Evolutionary conservation across 2,797 vertebrate genomes (phyloP), one percentile per base, ranked within the genome.

Genomic region (Molossus molossus): DNA sequence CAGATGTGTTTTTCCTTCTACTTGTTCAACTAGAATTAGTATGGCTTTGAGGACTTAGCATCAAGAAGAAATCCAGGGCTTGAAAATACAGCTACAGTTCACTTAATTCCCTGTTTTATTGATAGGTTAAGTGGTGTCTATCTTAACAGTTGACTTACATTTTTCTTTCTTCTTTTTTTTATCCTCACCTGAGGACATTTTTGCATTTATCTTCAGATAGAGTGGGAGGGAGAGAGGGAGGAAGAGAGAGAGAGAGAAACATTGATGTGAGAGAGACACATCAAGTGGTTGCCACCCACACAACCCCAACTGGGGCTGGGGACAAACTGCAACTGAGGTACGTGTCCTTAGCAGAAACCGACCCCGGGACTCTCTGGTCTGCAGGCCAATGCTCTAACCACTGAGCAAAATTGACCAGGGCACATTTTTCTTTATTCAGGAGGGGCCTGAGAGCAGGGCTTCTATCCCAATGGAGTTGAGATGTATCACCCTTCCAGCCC

Each of bases 51-150:
- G 10, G 5, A 73, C 6, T 64, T 40, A 33, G 40, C 45, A 92
- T 50, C 27, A 87, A 87, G 29, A 79, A 92, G 76, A 65, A 96
- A 58, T 95, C 23, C 17, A 75, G 48, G n/a, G 12, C 57, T 83
- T 21, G 65, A 45, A 95, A 92, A 76, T 64, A 45, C 37, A 88
- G 14, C 21, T 33, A 60, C 0, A 57, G 23, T 60, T 94, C 23
- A 84, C 58, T 69, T 64, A 92, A 82, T 40, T 33, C 23, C 14
- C 5, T 90, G 29, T 87, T 76, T 55, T 60, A 0, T 37, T 2
- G 8, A 70, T 12, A 73, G 25, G 93, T 72, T 64, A 1, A 11
- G 79, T 23, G 20, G 7, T 81, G 12, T 58, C 72, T 80, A 2
- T 69, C n/a, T 94, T 92, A 80, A 82, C 23, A 55, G 25, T 20